phyloP scores from a whole-genome alignment of 2,888 invertebrate genomes.

The Hylaea fasciaria region DNA sequence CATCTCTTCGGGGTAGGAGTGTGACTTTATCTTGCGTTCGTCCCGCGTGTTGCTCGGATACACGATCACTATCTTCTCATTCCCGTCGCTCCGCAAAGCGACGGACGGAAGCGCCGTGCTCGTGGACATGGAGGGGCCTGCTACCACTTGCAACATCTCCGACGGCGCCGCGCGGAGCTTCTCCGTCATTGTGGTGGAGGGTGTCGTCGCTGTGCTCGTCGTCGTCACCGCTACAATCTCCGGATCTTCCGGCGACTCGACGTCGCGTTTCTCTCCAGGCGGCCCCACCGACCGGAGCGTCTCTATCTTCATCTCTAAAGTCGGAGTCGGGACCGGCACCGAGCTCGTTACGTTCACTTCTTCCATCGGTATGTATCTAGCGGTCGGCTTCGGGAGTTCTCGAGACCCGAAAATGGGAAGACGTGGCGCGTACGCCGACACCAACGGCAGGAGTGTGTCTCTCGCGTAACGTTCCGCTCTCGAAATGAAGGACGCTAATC shows the following conservation, averaged over 20 bases:
- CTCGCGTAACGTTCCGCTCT: constrained; percentile 93
- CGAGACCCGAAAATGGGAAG: constrained; percentile 86
- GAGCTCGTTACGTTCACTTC: constrained; percentile 67
- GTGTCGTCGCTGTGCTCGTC: constrained; percentile 59
- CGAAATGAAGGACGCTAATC: constrained; percentile 91
- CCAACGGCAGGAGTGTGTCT: constrained; percentile 90
- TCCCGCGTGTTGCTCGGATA: constrained; percentile 81
- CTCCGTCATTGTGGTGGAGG: constrained; percentile 59
- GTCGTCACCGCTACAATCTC: constrained; percentile 57
- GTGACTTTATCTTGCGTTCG: constrained; percentile 79
- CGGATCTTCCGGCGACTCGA: constrained; percentile 76
- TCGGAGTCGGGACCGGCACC: constrained; percentile 75
- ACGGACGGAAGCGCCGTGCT: constrained; percentile 78
- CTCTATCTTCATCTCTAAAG: constrained; percentile 81
- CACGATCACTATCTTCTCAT: constrained; percentile 78
- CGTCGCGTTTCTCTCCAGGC: constrained; percentile 70
- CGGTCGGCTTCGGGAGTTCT: constrained; percentile 77
- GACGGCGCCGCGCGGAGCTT: constrained; percentile 66
- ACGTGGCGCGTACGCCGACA: constrained; percentile 91
- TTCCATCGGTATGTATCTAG: constrained; percentile 87
- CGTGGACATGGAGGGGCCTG: constrained; percentile 65
- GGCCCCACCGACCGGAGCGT: constrained; percentile 73
- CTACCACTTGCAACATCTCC: constrained; percentile 72
- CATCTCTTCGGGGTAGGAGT: constrained; percentile 79
- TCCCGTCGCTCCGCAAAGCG: constrained; percentile 70